Conservation (phyloP, 2,797 vertebrate genomes). For the Moxostoma hubbsi region DNA sequence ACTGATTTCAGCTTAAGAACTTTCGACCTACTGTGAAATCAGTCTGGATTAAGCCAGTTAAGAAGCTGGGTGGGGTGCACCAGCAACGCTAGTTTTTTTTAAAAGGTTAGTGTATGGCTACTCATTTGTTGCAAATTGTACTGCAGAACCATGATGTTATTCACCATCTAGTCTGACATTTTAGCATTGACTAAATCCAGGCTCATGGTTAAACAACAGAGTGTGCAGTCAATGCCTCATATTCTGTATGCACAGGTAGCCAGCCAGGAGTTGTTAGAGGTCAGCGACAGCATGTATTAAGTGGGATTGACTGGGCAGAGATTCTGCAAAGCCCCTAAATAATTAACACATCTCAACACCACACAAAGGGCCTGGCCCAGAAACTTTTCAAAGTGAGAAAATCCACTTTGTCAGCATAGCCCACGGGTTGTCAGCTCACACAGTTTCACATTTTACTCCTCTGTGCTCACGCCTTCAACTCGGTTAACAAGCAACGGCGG, state of each 20-base stretch:
- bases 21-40: no score
- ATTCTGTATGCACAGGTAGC: background rate
- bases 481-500: slow-evolving; percentile 25
- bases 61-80: no score
- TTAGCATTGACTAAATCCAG: background rate
- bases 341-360: slow-evolving; percentile 62
- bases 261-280: slow-evolving; percentile 28
- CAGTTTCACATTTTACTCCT: slow-evolving; percentile 47
- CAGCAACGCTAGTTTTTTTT: no score
- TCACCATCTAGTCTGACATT: slow-evolving; percentile 12
- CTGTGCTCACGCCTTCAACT: slow-evolving; percentile 42
- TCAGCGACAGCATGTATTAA: slow-evolving; percentile 13
- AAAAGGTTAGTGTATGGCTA: no score
- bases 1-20: no score
- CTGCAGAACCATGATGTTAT: background rate
- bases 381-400: slow-evolving; percentile 66
- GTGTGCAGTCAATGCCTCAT: background rate
- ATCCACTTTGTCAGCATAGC: slow-evolving; percentile 60
- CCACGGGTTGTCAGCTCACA: slow-evolving; percentile 45
- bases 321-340: slow-evolving; percentile 62
- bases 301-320: background rate
- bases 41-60: no score
- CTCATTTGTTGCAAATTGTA: background rate
- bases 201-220: background rate
- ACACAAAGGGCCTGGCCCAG: slow-evolving; percentile 55